A percentile compares a stretch with the other conserved stretches of the same genome.
These are phyloP conservation scores for Phoebastria nigripes DNA, from an alignment of 2,797 vertebrate genomes.

Conservation along the genomic window DNA sequence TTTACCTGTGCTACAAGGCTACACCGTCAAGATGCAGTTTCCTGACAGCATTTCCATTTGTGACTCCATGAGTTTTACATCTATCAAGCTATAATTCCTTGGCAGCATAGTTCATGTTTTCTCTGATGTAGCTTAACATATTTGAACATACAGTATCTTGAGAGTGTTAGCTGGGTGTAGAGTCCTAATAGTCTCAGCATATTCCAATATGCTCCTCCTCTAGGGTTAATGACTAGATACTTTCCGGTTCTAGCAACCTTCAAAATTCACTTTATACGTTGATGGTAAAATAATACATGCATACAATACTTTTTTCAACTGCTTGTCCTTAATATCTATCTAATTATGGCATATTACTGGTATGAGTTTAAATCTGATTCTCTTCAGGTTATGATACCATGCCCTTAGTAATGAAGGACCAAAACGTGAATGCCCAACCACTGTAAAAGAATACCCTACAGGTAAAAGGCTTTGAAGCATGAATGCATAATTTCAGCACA, in stretches of 20 bases:
- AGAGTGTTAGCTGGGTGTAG: neutral
- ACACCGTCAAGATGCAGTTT: neutral
- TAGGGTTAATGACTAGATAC: neutral
- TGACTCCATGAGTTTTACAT: neutral
- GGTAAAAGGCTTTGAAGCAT: neutral
- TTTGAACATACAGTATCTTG: neutral
- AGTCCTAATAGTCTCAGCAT: neutral
- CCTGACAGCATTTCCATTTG: neutral
- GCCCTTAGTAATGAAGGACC: neutral
- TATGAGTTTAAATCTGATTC: neutral
- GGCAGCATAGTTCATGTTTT: neutral
- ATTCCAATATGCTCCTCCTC: neutral
- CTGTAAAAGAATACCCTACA: neutral
- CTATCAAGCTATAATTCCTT: neutral
- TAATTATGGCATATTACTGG: neutral
- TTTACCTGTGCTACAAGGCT: neutral
- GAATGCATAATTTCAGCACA: neutral
- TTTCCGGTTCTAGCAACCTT: neutral
- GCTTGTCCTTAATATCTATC: neutral
- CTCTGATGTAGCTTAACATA: neutral
- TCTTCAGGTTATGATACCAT: neutral
- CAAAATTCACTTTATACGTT: neutral
- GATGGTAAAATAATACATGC: neutral
- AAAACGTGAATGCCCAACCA: neutral
- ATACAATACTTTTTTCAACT: neutral